Conservation (phyloP, 2,888 invertebrate genomes). For the Xiphydria camelus region DNA sequence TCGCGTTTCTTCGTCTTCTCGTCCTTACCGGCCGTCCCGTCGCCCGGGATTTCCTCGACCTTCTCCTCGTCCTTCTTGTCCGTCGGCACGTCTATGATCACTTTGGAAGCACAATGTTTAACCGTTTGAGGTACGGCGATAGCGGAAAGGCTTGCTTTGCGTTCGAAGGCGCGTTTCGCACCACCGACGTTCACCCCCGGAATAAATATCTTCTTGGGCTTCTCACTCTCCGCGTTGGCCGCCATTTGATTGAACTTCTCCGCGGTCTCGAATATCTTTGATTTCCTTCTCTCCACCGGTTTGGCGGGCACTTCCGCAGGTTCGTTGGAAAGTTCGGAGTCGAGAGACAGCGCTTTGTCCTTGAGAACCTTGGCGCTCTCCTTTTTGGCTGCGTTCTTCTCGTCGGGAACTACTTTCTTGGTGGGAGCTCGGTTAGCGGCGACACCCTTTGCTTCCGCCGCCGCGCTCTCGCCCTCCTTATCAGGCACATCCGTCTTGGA, state of each 20-base stretch:
- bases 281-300: constrained; percentile 66
- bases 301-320: constrained; percentile 48
- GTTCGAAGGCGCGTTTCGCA: constrained; percentile 84
- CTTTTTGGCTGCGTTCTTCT: constrained; percentile 16
- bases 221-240: constrained; percentile 55
- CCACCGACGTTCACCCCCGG: constrained; percentile 83
- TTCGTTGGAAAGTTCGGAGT: constrained; percentile 36
- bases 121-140: constrained; percentile 47
- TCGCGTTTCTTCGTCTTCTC: constrained; percentile 35
- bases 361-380: constrained; percentile 33
- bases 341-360: constrained; percentile 41
- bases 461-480: constrained; percentile 16
- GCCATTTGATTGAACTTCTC: constrained; percentile 68
- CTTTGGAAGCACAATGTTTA: constrained; percentile 49
- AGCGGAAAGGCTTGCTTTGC: constrained; percentile 69
- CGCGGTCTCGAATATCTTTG: constrained; percentile 71
- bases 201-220: constrained; percentile 80
- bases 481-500: constrained; percentile 23
- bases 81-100: constrained; percentile 44
- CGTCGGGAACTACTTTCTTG: constrained; percentile 30
- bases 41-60: constrained; percentile 13
- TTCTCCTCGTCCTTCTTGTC: constrained; percentile 49
- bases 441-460: constrained; percentile 17
- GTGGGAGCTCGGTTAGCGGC: constrained; percentile 24
- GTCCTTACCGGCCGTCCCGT: constrained; percentile 25